Percentiles rank a stretch among this genome's conserved stretches.
Evolutionary conservation across 2,113 vertebrate species (phyloP).

Genomic region (Syngnathus floridae): DNA sequence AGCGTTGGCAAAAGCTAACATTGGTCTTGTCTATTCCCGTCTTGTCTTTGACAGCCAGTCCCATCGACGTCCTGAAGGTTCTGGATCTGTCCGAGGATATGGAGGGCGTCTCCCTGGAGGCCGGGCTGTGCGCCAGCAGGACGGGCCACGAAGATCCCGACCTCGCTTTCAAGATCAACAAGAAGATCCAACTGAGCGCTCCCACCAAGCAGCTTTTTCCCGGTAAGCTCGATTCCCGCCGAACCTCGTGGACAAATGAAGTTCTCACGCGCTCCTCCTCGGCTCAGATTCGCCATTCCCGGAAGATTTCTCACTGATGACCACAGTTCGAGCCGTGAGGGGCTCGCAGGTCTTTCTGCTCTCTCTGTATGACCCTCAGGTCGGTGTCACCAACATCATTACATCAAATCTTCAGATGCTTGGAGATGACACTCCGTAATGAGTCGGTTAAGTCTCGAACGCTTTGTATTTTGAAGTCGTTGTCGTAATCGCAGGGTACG

Average conservation of each 20-base stretch:
- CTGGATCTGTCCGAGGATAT: conserved; percentile 73
- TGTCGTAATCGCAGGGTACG: conserved; percentile 73
- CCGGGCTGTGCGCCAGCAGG: conserved; percentile 78
- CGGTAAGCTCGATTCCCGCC: conserved; percentile 49
- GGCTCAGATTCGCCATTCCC: conserved; percentile 73
- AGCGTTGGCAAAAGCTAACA: neutral
- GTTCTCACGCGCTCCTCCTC: neutral
- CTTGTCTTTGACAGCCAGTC: conserved; percentile 50
- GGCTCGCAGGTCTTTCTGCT: conserved; percentile 91
- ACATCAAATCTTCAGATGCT: no score
- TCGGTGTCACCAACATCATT: conserved; percentile 5
- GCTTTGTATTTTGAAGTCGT: neutral
- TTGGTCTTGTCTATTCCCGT: neutral
- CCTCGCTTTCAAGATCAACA: conserved; percentile 76
- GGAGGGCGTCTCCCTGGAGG: conserved; percentile 72
- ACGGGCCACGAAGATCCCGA: conserved; percentile 68
- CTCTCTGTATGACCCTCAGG: conserved; percentile 83
- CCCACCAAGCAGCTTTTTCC: conserved; percentile 83
- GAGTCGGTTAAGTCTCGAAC: neutral
- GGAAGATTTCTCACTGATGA: conserved; percentile 88
- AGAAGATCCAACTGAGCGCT: conserved; percentile 70
- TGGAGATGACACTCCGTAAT: no score
- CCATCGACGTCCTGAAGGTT: conserved; percentile 74
- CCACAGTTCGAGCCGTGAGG: conserved; percentile 85
- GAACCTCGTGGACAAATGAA: neutral